Evolutionary conservation across 2,113 vertebrate genomes (phyloP).

Genomic region (Triplophysa tibetana): DNA sequence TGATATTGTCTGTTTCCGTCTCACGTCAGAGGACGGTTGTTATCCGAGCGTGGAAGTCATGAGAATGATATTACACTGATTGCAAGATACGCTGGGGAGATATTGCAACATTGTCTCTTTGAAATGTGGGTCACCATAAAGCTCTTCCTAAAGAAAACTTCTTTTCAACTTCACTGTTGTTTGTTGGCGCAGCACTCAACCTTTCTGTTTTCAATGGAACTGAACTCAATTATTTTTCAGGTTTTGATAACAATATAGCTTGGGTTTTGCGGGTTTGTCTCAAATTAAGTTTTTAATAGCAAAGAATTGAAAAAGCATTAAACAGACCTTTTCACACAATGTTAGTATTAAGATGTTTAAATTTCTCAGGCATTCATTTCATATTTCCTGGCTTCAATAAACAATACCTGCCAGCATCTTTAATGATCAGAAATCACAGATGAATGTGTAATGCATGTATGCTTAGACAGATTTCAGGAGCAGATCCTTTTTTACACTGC

Average conservation of each 20-base stretch:
- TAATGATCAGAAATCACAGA: not conserved
- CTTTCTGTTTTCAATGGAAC: not conserved
- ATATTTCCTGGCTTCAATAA: not conserved
- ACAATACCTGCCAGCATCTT: not conserved
- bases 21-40: slow-evolving; percentile 24
- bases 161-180: not conserved
- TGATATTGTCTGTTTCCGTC: slow-evolving; percentile 36
- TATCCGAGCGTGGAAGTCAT: slow-evolving; percentile 16
- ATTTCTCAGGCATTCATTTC: slow-evolving; percentile 3
- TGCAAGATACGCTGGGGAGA: slow-evolving; percentile 36
- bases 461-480: no score
- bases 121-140: slow-evolving; percentile 35
- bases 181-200: slow-evolving; percentile 17
- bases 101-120: slow-evolving; percentile 18
- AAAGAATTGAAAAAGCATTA: no score
- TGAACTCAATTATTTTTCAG: not conserved
- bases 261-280: not conserved
- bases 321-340: no score
- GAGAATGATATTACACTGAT: slow-evolving; percentile 35
- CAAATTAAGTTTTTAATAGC: not conserved
- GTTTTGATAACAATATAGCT: no score
- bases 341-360: not conserved
- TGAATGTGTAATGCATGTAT: not conserved
- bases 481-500: no score
- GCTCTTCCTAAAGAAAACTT: slow-evolving; percentile 23